Base-by-base conservation (phyloP, 2,888 invertebrate species). In the Noctua janthe region DNA sequence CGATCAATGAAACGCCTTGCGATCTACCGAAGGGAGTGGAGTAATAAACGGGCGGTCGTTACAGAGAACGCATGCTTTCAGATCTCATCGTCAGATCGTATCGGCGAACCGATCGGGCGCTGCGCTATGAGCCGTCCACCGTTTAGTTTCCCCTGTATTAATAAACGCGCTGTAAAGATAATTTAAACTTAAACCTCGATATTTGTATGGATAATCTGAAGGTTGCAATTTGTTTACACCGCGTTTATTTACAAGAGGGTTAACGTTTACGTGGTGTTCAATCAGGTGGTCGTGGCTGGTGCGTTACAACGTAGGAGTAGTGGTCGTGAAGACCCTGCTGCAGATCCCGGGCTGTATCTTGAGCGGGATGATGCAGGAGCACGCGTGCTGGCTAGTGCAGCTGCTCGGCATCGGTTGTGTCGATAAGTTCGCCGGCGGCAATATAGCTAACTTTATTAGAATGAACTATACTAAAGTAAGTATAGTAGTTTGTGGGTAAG, bases 281-380 rank as follows among this genome's bases (percentile, higher is more conserved):
- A 20, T 43, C 88, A 98, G 98, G 97, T 99, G 99, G 99, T 99
- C 99, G 83, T 97, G 98, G 94, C 95, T 99, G 29, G 95, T 99
- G 51, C 98, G 98, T 2, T 99, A 99, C 97, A 99, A 99, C 94
- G 98, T 99, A 64, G 94, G 98, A 49, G 99, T 99, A 39, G 99
- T 99, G 84, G 97, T 98, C 39, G 97, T 98, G 77, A 99, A 99
- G 97, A 98, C 99, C 13, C 94, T 98, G 74, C 97, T 99, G 59
- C 99, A 99, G 97, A 98, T 99, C 89, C 97, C 99, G 7, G 99
- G 99, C 20, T 99, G 99, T 93, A 98, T 99, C 71, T 99, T 98
- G 90, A 97, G 98, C 84, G 91, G 97, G 2, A 94, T 97, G 80
- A 97, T 98, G 91, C 97, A 97, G 84, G 88, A 91, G 5, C 93